phyloP scores from a whole-genome alignment of 2,113 vertebrate genomes.

The Thymallus thymallus region DNA sequence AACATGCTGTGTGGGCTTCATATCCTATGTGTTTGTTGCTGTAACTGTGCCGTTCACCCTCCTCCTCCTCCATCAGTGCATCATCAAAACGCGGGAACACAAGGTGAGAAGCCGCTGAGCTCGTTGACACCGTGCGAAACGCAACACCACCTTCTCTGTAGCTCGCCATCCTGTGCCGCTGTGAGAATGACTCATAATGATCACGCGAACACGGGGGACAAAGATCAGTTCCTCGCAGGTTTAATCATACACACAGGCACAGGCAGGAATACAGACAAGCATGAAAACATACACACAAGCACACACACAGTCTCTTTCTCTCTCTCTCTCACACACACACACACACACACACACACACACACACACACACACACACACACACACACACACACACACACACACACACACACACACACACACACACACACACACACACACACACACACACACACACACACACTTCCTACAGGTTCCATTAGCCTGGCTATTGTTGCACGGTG shows the following conservation, averaged over 20 bases:
- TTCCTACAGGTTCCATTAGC: not conserved
- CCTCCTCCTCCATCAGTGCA: slow-evolving; percentile 19
- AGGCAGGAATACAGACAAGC: too few relatives aligned
- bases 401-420: too few relatives aligned
- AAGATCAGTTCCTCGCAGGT: not conserved
- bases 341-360: too few relatives aligned
- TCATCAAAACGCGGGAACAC: slow-evolving; percentile 31
- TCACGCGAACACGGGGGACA: slow-evolving; percentile 36
- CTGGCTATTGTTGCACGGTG: not conserved
- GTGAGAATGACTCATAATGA: slow-evolving; percentile 51
- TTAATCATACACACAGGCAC: too few relatives aligned
- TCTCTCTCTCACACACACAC: too few relatives aligned
- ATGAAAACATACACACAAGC: too few relatives aligned
- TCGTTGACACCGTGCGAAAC: slow-evolving; percentile 47
- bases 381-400: too few relatives aligned
- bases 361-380: too few relatives aligned
- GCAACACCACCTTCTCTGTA: slow-evolving; percentile 23
- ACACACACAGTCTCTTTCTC: too few relatives aligned
- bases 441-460: too few relatives aligned
- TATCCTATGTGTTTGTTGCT: not conserved
- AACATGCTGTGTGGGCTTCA: not conserved
- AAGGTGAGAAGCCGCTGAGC: slow-evolving; percentile 45
- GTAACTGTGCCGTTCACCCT: too few relatives aligned
- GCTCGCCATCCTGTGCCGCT: slow-evolving; percentile 11
- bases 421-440: too few relatives aligned